Base-by-base conservation (phyloP, 2,888 invertebrate genomes). In the Sesia bembeciformis region DNA sequence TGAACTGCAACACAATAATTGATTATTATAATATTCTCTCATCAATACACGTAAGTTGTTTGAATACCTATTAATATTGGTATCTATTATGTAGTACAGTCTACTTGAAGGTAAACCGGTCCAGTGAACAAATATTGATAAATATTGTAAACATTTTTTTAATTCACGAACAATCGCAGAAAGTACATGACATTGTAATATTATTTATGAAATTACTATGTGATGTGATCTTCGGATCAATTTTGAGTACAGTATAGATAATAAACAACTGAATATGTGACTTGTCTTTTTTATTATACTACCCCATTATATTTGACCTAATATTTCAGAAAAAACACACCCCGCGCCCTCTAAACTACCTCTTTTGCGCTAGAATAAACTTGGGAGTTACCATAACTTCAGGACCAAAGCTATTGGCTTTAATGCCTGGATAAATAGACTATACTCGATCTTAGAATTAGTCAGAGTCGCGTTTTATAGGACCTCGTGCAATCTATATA, bases 171-270 rank as follows among this genome's bases (percentile, higher is more conserved):
- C 87, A 87, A 81, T 87, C 78, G 86, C 85, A 87, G 83, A 85
- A 85, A 89, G 86, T 88, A 88, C 88, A 90, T 90, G 89, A 90
- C 90, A 90, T 90, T 90, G 89, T 90, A 90, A 90, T 89, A 89
- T 90, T 90, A 88, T 88, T 88, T 90, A 88, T 90, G 84, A 89
- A 90, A 88, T 92, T 92, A 92, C 92, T 92, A 92, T 92, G 92
- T 92, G 92, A 92, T 92, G 92, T 91, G 92, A 92, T 92, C 92
- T 89, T 89, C 89, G 91, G 92, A 92, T 92, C 92, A 91, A 91
- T 92, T 92, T 92, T 92, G 92, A 93, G 92, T 92, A 93, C 92
- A 92, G 91, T 92, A 92, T 92, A 92, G 92, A 91, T 92, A 92
- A 92, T 92, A 92, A 92, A 92, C 92, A 90, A 90, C 89, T 90